phyloP scores from a whole-genome alignment of 2,113 vertebrate species.

The Cynopterus brachyotis region DNA sequence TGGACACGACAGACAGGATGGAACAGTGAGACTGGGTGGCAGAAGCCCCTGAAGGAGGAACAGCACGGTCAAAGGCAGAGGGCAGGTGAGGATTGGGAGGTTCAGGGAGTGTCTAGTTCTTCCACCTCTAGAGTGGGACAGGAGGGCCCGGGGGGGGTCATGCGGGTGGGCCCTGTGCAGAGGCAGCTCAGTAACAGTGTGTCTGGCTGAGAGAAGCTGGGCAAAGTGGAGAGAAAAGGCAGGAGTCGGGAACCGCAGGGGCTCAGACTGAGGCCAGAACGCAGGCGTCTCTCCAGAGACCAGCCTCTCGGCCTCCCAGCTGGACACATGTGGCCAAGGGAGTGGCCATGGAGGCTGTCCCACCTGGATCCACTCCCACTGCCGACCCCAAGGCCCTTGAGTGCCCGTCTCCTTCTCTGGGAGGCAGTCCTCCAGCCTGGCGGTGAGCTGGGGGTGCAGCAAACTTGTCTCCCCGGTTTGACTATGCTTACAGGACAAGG shows the following conservation, averaged over 20 bases:
- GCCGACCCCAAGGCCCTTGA: neutral
- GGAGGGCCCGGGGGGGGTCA: neutral
- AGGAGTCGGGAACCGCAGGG: neutral
- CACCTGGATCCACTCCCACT: neutral
- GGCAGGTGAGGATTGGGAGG: neutral
- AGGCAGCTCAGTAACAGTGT: neutral
- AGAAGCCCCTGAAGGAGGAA: neutral
- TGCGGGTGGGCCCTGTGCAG: rapidly evolving
- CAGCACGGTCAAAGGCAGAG: too few relatives aligned
- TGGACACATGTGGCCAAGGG: neutral
- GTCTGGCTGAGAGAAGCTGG: neutral
- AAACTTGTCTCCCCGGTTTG: rapidly evolving
- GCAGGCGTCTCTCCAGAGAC: neutral
- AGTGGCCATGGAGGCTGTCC: neutral
- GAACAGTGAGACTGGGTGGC: neutral
- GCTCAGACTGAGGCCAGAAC: neutral
- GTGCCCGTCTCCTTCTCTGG: neutral
- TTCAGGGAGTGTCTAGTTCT: rapidly evolving
- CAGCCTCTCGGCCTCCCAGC: neutral
- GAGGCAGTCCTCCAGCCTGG: neutral
- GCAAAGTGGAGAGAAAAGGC: neutral
- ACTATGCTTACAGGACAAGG: neutral
- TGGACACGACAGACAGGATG: neutral
- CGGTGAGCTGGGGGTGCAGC: neutral
- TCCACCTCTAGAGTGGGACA: neutral